phyloP scores from a whole-genome alignment of 2,888 invertebrate genomes.

The Athalia circularis region DNA sequence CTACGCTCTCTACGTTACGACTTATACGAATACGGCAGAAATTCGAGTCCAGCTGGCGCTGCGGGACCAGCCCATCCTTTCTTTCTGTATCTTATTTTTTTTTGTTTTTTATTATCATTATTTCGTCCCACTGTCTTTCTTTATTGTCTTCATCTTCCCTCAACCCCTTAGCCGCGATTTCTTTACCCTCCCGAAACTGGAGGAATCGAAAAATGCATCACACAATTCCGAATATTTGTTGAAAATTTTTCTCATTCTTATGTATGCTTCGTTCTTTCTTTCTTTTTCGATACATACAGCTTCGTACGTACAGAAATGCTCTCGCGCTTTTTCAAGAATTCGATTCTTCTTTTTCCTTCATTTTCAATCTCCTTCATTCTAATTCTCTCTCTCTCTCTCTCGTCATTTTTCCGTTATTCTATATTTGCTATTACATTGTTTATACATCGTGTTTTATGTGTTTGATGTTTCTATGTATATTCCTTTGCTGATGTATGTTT shows the following conservation, averaged over 20 bases:
- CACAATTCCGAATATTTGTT: conserved; percentile 2
- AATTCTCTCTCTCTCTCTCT: no score
- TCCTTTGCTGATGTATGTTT: no score
- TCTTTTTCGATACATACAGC: background rate
- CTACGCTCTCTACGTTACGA: background rate
- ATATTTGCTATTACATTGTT: no score
- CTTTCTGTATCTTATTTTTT: background rate
- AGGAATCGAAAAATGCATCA: background rate
- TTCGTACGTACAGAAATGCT: background rate
- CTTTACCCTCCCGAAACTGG: background rate
- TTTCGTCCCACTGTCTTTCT: background rate
- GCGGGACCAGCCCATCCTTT: background rate
- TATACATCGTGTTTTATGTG: no score
- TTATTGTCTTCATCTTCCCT: background rate
- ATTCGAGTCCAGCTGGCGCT: conserved; percentile 25
- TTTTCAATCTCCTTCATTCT: no score
- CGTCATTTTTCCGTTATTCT: no score
- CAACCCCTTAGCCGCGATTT: background rate
- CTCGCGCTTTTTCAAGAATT: no score
- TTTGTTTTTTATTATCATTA: no score
- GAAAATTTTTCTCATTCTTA: background rate
- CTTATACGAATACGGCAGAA: background rate
- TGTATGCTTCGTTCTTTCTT: no score
- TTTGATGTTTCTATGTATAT: no score
- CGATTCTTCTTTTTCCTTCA: no score